These are phyloP conservation scores for Eupithecia subfuscata DNA, from an alignment of 2,888 invertebrate species.

Conservation along the genomic window DNA sequence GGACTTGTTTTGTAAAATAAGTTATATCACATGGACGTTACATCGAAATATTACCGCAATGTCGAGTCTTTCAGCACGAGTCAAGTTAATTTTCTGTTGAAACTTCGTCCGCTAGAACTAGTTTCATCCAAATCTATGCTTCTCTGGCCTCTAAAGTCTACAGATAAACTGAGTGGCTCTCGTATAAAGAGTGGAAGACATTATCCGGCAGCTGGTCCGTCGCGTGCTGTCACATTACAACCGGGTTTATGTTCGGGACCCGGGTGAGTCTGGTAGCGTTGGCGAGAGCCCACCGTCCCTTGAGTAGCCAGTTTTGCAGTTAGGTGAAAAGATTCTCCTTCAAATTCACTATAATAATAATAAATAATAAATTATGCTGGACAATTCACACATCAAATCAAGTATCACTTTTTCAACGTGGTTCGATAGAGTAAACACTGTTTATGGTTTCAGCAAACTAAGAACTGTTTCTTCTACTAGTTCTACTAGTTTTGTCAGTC, in stretches of 20 bases:
- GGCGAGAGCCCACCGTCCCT: not conserved
- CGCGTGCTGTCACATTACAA: constrained; percentile 70
- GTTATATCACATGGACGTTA: too few species aligned
- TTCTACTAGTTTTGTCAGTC: not conserved
- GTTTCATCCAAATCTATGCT: not conserved
- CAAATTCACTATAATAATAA: not conserved
- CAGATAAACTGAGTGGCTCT: constrained; percentile 66
- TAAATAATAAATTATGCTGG: too few species aligned
- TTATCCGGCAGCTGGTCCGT: constrained; percentile 68
- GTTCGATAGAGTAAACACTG: not conserved
- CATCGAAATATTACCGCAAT: too few species aligned
- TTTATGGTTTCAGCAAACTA: not conserved
- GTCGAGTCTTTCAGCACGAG: too few species aligned
- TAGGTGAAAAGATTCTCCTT: not conserved
- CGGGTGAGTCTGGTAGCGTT: constrained; percentile 48
- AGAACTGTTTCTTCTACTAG: not conserved
- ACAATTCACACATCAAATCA: too few species aligned
- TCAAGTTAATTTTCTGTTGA: not conserved
- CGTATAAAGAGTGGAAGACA: constrained; percentile 62
- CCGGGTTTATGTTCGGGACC: constrained; percentile 61
- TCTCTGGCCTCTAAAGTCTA: constrained; percentile 42
- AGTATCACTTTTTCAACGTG: not conserved
- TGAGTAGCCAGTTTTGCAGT: not conserved
- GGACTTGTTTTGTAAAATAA: too few species aligned
- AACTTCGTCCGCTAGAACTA: not conserved